Base-by-base conservation (phyloP, 2,113 vertebrate species). In the Rhadina sibilatrix region DNA sequence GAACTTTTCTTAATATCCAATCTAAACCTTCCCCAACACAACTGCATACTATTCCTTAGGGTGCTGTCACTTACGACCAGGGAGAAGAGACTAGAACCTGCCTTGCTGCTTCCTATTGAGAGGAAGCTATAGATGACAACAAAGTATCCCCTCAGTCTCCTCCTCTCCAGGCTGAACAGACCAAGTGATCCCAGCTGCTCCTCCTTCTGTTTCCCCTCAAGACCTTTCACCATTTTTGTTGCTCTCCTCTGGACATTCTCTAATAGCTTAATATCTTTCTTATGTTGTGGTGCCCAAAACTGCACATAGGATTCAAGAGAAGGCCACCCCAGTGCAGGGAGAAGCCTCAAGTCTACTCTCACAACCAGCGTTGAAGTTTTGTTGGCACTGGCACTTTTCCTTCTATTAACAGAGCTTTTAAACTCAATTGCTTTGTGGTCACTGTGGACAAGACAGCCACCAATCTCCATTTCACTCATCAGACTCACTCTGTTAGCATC, bases 361-460 rank as follows among this genome's bases (percentile, higher is more conserved):
- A 53, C 16, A 38, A 28, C 12, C 38, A 46, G 54, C 0, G 0
- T 0, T 53, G n/a, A 46, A 61, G 23, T 46, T 78, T 38, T 46
- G 12, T 20, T 46, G 28, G 23, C 18, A 61, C 10, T 61, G 19
- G 28, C 19, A 54, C 10, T 38, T 69, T 61, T n/a, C 10, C 14
- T 38, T 69, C 47, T 53, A 28, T 53, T 47, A 87, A 28, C 8
- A 53, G 28, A 70, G 28, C 10, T 61, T 87, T 61, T 53, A 70
- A 78, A 53, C 10, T 61, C 0, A 0, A 53, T n/a, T 37, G 10
- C 12, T 46, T 69, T 35, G 23, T 37, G 15, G 46, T 44, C 6
- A 22, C 37, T 46, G 33, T 61, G 19, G 19, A 60, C 54, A 53
- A 53, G 12, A 28, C 5, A 78, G 23, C 12, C 28, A 78, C 19